phyloP scores from a whole-genome alignment of 2,113 vertebrate species.

The Corythornis cristatus region DNA sequence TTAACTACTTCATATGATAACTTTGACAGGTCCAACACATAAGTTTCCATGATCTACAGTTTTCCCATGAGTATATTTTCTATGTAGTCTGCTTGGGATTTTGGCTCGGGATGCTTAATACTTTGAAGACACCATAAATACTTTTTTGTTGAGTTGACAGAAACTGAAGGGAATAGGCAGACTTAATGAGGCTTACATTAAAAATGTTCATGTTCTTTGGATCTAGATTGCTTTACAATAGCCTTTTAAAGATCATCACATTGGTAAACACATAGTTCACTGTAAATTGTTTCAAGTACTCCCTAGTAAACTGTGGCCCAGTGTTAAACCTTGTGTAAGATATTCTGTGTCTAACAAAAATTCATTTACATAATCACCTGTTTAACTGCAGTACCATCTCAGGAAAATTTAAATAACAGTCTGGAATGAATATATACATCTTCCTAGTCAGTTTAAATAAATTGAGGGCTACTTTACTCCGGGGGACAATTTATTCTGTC shows the following conservation, averaged over 20 bases:
- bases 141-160: background rate
- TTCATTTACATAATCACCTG: slow-evolving; percentile 29
- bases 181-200: background rate
- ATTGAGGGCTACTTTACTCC: background rate
- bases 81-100: background rate
- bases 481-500: slow-evolving; percentile 17
- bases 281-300: background rate
- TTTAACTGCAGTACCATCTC: background rate
- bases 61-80: background rate
- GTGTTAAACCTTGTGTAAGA: background rate
- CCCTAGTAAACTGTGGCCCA: background rate
- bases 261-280: background rate
- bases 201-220: background rate
- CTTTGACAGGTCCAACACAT: background rate
- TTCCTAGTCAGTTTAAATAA: slow-evolving; percentile 25
- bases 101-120: background rate
- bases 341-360: background rate
- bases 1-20: background rate
- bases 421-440: background rate
- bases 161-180: background rate
- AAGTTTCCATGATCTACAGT: background rate
- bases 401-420: slow-evolving; percentile 28
- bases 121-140: background rate
- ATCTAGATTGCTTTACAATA: background rate
- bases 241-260: background rate